Conservation (phyloP, 2,888 invertebrate species). For the Isotomurus palustris region DNA sequence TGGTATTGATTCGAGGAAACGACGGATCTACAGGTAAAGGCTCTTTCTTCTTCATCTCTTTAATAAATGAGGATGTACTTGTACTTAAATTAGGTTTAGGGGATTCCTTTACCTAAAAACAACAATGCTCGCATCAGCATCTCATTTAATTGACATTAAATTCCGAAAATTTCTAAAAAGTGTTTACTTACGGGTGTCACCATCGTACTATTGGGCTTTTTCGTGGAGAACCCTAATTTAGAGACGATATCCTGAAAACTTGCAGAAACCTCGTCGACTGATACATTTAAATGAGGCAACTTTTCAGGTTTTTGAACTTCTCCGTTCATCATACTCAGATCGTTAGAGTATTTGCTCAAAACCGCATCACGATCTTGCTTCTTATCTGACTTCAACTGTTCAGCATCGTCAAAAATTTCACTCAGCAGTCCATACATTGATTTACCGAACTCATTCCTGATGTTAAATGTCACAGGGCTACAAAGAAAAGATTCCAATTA, state of each 20-base stretch:
- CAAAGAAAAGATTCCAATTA: constrained; percentile 8
- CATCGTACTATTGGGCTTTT: too few relatives aligned
- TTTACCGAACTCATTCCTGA: constrained; percentile 37
- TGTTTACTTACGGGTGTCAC: too few relatives aligned
- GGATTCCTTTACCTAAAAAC: neutral
- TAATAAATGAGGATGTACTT: too few relatives aligned
- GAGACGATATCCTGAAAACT: constrained; percentile 32
- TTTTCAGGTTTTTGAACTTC: constrained; percentile 20
- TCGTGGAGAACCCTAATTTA: constrained; percentile 17
- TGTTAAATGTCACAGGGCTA: constrained; percentile 26
- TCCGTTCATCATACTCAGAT: constrained; percentile 16
- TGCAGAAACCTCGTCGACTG: constrained; percentile 23
- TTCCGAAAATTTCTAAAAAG: too few relatives aligned
- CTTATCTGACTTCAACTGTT: constrained; percentile 18
- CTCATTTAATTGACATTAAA: too few relatives aligned
- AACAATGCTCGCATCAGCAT: neutral
- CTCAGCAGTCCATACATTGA: constrained; percentile 35
- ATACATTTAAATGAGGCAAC: constrained; percentile 13
- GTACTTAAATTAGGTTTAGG: too few relatives aligned
- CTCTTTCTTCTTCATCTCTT: neutral
- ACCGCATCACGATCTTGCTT: constrained; percentile 20
- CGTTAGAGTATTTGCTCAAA: constrained; percentile 21
- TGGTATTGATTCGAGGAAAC: too few relatives aligned
- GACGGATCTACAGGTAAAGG: neutral
- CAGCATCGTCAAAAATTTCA: constrained; percentile 32